Evolutionary conservation across 2,888 invertebrate genomes (phyloP).

Genomic region (Thymelicus sylvestris): DNA sequence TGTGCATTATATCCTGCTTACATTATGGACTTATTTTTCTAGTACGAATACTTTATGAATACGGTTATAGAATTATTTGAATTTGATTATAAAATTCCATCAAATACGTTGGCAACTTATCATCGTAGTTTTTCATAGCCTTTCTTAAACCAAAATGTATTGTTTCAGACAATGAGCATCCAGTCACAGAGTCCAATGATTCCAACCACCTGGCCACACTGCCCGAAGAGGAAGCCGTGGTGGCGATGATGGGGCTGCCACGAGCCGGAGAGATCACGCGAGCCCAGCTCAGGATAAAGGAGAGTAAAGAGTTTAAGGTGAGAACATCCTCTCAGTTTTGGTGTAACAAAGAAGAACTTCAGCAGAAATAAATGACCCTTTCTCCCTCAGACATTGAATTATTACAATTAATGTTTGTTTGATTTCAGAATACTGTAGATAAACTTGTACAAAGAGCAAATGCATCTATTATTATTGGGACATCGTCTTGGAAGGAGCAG

Average conservation of each 20-base stretch:
- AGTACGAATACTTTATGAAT: too few relatives aligned
- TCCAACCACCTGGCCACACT: slow-evolving; percentile 74
- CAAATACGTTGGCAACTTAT: too few relatives aligned
- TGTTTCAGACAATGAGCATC: slow-evolving; percentile 66
- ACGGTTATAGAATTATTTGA: too few relatives aligned
- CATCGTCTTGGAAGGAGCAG: slow-evolving; percentile 99
- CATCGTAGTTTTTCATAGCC: too few relatives aligned
- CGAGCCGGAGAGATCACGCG: slow-evolving; percentile 94
- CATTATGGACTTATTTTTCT: too few relatives aligned
- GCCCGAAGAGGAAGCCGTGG: slow-evolving; percentile 90
- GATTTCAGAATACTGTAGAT: slow-evolving; percentile 97
- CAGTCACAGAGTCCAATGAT: slow-evolving; percentile 61
- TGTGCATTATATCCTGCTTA: too few relatives aligned
- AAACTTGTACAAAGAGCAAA: slow-evolving; percentile 98
- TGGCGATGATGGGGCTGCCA: slow-evolving; percentile 96
- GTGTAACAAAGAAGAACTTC: too few relatives aligned
- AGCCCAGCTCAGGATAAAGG: slow-evolving; percentile 96
- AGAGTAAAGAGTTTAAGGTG: slow-evolving; percentile 99
- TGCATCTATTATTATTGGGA: slow-evolving; percentile 96
- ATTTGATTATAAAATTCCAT: too few relatives aligned
- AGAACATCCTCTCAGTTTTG: neutral
- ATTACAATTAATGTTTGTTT: slow-evolving; percentile 37
- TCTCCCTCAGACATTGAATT: too few relatives aligned
- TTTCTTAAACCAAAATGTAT: neutral
- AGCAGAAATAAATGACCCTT: too few relatives aligned